phyloP scores from a whole-genome alignment of 2,797 vertebrate species.

The Syngnathus acus region DNA sequence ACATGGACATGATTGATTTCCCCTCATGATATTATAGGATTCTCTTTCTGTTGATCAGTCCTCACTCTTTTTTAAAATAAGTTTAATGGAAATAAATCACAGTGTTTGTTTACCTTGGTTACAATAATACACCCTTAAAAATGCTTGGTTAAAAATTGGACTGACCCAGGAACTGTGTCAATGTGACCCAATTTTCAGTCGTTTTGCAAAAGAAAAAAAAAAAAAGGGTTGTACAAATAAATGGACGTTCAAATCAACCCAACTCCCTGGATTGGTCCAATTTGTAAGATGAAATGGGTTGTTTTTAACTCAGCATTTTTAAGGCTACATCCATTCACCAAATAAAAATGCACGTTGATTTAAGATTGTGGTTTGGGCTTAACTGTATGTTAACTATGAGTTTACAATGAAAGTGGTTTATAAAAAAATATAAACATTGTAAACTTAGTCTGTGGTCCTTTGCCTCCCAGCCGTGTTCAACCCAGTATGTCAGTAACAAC shows the following conservation, averaged over 20 bases:
- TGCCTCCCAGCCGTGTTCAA: constrained; percentile 18
- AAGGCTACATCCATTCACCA: no score
- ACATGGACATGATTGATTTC: constrained; percentile 25
- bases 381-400: neutral
- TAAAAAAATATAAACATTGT: no score
- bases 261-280: no score
- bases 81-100: neutral
- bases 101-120: neutral
- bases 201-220: no score
- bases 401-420: neutral
- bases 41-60: neutral
- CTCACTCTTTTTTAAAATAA: neutral
- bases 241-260: no score
- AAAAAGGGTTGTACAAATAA: no score
- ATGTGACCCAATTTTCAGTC: no score
- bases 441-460: neutral
- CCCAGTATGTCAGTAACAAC: constrained; percentile 51
- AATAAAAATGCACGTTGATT: neutral
- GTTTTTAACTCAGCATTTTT: no score
- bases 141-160: no score
- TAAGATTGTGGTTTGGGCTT: neutral
- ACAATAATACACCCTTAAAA: no score
- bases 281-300: no score
- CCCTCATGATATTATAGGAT: constrained; percentile 9
- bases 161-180: no score